These are phyloP conservation scores for Graptemys geographica DNA, from an alignment of 2,797 vertebrate species.

Conservation along the genomic window DNA sequence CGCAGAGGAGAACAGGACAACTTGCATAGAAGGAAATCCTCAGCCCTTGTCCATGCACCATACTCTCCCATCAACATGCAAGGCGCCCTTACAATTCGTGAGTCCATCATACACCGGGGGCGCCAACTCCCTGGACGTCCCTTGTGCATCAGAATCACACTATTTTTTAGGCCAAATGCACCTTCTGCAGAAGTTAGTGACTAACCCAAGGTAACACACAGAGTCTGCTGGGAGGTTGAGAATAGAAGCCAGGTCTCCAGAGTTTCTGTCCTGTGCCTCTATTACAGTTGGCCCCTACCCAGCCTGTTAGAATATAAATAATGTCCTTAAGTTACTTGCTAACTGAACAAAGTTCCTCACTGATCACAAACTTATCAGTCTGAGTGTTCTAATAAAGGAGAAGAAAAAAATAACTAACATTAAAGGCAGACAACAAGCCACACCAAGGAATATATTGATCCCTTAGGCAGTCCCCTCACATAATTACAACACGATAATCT, in stretches of 20 bases:
- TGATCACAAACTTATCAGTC: neutral
- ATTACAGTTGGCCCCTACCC: accelerated
- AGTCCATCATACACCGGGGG: neutral
- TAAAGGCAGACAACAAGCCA: neutral
- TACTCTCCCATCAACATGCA: neutral
- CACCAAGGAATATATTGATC: neutral
- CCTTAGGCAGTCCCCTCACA: neutral
- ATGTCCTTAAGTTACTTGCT: neutral
- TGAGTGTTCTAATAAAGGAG: neutral
- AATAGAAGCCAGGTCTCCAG: neutral
- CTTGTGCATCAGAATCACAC: neutral
- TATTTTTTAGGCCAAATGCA: accelerated
- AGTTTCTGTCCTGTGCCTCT: neutral
- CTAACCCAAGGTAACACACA: neutral
- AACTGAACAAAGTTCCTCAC: neutral
- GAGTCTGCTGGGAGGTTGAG: neutral
- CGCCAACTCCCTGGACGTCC: neutral
- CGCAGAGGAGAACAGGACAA: neutral
- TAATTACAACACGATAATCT: neutral
- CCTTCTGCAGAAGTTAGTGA: neutral
- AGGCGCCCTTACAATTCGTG: neutral
- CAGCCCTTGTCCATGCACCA: accelerated
- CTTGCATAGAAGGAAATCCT: neutral
- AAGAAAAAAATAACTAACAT: neutral
- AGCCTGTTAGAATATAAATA: neutral